Percentiles rank a stretch among this genome's conserved stretches.
These are phyloP conservation scores for Cactoblastis cactorum DNA, from an alignment of 2,888 invertebrate genomes.

Conservation along the genomic window DNA sequence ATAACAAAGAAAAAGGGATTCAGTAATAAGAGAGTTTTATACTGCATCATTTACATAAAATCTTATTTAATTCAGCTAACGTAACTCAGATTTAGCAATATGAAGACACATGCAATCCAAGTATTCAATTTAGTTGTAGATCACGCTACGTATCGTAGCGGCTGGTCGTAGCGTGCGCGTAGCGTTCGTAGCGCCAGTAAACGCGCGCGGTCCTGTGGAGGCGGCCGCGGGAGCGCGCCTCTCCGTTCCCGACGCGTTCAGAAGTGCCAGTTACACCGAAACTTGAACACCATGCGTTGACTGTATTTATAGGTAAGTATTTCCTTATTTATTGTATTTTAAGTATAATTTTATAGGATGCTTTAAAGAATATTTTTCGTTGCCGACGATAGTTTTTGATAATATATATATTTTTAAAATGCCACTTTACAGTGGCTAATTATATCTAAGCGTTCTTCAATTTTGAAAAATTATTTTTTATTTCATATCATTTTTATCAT, in stretches of 20 bases:
- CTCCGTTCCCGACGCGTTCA: slow-evolving; percentile 36
- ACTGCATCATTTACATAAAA: neutral
- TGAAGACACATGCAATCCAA: neutral
- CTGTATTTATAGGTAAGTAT: slow-evolving; percentile 11
- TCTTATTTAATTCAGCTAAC: neutral
- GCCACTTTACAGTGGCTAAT: no score
- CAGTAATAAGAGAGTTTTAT: no score
- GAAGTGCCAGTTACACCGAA: slow-evolving; percentile 33
- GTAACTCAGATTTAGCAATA: neutral
- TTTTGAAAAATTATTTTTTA: no score
- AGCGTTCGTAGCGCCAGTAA: slow-evolving; percentile 52
- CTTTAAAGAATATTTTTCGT: no score
- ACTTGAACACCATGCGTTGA: slow-evolving; percentile 18
- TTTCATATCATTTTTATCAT: no score
- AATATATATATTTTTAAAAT: no score
- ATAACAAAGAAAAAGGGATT: no score
- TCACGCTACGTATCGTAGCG: slow-evolving; percentile 7
- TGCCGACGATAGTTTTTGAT: no score
- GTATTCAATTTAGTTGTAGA: neutral
- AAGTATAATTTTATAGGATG: neutral
- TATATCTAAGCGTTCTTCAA: no score
- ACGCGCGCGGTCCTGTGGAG: slow-evolving; percentile 57
- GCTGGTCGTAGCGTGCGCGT: slow-evolving; percentile 38
- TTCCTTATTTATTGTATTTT: neutral
- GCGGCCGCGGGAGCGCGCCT: slow-evolving; percentile 54